Evolutionary conservation across 2,797 vertebrate genomes (phyloP).

Genomic region (Tarsius wallacei): DNA sequence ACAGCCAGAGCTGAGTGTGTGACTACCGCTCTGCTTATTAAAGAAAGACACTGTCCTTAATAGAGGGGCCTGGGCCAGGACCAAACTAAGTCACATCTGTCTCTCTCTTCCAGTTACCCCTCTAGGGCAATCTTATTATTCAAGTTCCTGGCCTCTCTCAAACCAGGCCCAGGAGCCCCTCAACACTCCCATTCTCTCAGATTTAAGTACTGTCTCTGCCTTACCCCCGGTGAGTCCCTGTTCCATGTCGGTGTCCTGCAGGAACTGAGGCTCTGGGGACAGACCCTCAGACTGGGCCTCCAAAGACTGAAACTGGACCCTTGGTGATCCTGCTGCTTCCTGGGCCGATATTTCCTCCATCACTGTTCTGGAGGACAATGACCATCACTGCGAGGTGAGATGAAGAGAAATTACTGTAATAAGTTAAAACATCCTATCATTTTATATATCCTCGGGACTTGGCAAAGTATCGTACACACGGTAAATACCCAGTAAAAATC

Average conservation of each 20-base stretch:
- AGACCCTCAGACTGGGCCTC: conserved; percentile 76
- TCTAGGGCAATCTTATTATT: neutral
- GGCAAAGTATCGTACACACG: neutral
- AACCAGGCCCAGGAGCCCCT: neutral
- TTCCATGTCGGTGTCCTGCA: conserved; percentile 81
- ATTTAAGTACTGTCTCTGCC: conserved; percentile 27
- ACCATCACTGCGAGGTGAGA: conserved; percentile 81
- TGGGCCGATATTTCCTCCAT: conserved; percentile 80
- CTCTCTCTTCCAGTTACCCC: conserved; percentile 48
- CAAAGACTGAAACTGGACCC: conserved; percentile 75
- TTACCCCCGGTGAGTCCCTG: conserved; percentile 84
- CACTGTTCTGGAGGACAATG: conserved; percentile 71
- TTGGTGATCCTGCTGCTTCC: conserved; percentile 74
- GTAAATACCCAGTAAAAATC: neutral
- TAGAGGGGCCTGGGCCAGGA: neutral
- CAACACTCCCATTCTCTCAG: neutral
- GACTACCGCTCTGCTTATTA: neutral
- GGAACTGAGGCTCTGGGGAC: conserved; percentile 72
- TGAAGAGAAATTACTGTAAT: conserved; percentile 45
- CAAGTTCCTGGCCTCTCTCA: neutral
- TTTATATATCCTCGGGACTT: neutral
- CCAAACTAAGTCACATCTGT: neutral
- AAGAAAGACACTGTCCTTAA: conserved; percentile 18
- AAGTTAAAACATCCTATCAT: neutral
- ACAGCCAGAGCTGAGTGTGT: neutral